These are phyloP conservation scores for Arion vulgaris DNA, from an alignment of 1,140 invertebrate genomes.

Conservation along the genomic window DNA sequence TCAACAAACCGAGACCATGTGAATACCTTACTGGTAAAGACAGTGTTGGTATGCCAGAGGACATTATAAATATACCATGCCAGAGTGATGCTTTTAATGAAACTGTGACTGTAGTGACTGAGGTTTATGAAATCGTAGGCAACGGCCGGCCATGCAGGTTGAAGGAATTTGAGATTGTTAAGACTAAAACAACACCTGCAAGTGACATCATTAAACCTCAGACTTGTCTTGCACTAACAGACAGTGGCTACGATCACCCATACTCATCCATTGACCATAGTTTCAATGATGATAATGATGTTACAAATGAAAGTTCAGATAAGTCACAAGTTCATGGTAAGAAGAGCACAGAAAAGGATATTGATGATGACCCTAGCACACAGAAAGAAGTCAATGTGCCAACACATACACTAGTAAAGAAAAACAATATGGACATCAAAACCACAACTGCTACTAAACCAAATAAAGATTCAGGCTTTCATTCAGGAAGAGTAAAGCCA, in stretches of 20 bases:
- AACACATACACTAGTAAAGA: neutral
- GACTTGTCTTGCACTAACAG: too few species aligned
- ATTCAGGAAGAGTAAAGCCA: neutral
- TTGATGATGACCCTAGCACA: neutral
- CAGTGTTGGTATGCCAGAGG: neutral
- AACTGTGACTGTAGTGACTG: neutral
- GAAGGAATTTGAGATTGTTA: slow-evolving; percentile 12
- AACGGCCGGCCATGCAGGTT: neutral
- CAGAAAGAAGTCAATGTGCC: neutral
- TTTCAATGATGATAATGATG: neutral
- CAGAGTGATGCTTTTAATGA: neutral
- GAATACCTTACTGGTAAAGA: neutral
- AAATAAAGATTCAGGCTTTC: neutral
- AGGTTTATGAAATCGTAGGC: neutral
- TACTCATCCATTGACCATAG: neutral
- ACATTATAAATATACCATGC: neutral
- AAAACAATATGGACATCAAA: neutral
- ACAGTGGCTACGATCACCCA: neutral
- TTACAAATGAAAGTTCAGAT: neutral
- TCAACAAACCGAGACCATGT: neutral
- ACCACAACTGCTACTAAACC: neutral
- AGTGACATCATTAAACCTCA: neutral
- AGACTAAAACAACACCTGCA: neutral
- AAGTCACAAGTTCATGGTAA: neutral
- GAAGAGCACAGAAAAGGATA: neutral